Percentiles rank a stretch among this genome's conserved stretches.
These are phyloP conservation scores for Folsomia candida DNA, from an alignment of 2,888 invertebrate genomes.

Conservation along the genomic window DNA sequence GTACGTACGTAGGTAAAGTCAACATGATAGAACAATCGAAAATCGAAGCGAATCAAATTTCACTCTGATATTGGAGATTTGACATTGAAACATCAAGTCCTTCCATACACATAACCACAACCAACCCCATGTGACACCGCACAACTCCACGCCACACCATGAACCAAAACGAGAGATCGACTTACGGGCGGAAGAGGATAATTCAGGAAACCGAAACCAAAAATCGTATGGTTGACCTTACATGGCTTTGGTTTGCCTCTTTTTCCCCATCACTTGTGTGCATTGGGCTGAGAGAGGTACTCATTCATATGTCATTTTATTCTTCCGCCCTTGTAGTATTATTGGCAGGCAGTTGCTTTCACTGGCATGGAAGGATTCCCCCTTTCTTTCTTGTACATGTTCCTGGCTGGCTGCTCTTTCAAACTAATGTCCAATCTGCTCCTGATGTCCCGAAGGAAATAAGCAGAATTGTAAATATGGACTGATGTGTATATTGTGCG, in stretches of 20 bases:
- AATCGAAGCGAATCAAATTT: slow-evolving; percentile 5
- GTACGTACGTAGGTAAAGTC: neutral
- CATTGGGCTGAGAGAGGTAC: neutral
- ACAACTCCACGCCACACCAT: neutral
- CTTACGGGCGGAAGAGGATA: neutral
- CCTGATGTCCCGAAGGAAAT: neutral
- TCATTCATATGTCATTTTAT: neutral
- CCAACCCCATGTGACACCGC: neutral
- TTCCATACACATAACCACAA: neutral
- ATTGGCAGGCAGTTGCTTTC: too few relatives aligned
- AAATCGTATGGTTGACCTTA: neutral
- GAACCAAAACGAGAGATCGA: neutral
- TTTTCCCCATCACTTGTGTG: neutral
- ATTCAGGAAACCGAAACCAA: neutral
- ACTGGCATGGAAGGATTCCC: too few relatives aligned
- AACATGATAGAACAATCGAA: neutral
- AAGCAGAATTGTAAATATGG: neutral
- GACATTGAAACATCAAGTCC: slow-evolving; percentile 3
- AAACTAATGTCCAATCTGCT: neutral
- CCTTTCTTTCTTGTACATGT: too few relatives aligned
- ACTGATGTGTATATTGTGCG: neutral
- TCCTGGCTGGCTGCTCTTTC: too few relatives aligned
- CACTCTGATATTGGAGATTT: slow-evolving; percentile 1
- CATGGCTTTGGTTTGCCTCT: neutral
- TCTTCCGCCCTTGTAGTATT: neutral